A percentile compares a stretch with the other conserved stretches of the same genome.
Conservation (phyloP, 2,797 vertebrate genomes). For the Synaphobranchus kaupii region DNA sequence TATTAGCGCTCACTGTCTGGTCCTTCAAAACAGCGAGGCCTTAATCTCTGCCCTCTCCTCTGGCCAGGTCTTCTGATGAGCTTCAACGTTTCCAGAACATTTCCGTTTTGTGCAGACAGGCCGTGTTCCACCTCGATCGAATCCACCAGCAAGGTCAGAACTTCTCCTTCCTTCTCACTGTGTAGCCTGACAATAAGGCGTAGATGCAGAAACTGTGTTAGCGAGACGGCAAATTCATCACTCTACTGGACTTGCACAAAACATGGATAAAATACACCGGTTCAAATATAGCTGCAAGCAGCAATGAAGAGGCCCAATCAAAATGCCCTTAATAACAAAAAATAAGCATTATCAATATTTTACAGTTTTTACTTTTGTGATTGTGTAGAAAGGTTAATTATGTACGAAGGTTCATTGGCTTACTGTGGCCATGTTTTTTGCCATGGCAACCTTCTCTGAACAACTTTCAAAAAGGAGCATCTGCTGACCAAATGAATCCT, state of each 20-base stretch:
- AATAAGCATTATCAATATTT: too few relatives aligned
- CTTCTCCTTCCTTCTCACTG: not conserved
- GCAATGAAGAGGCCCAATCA: too few relatives aligned
- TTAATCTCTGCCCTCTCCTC: not conserved
- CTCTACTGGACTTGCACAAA: not conserved
- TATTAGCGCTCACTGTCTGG: slow-evolving; percentile 4
- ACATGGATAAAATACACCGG: not conserved
- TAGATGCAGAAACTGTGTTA: not conserved
- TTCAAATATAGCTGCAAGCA: not conserved
- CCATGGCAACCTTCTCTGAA: too few relatives aligned
- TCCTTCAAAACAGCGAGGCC: not conserved
- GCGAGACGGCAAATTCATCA: not conserved
- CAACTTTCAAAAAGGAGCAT: too few relatives aligned
- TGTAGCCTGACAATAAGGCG: not conserved
- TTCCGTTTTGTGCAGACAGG: not conserved
- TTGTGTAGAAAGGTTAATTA: too few relatives aligned
- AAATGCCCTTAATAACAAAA: too few relatives aligned
- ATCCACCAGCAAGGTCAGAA: not conserved
- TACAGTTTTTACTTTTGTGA: too few relatives aligned
- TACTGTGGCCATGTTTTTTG: too few relatives aligned
- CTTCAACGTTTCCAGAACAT: not conserved
- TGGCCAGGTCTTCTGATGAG: not conserved
- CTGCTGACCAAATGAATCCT: too few relatives aligned
- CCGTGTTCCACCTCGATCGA: not conserved
- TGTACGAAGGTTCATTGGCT: too few relatives aligned